Evolutionary conservation across 2,888 invertebrate genomes (phyloP), one percentile per base, ranked within the genome.

Genomic region (Ophion costatus): DNA sequence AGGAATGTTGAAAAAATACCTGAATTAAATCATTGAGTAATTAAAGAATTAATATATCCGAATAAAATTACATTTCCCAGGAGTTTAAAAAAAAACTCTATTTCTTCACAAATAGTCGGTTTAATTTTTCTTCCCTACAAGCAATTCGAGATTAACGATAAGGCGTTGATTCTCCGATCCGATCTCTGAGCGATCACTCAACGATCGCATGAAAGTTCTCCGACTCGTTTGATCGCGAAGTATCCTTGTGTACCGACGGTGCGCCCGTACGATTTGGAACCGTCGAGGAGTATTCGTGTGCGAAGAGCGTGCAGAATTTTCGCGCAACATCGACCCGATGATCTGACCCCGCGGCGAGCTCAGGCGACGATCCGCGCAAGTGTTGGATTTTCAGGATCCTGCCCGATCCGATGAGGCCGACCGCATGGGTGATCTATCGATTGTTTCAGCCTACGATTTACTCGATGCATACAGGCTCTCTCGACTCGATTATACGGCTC

Each of bases 241-340:
- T 75, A 67, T 70, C 51, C 67, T 78, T 86, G 87, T 88, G 71
- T 59, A 56, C 63, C 74, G 29, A 88, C 88, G 87, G 87, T 88
- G 84, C 82, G 74, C 73, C 78, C 78, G 86, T 86, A 56, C 70
- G 51, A 71, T 70, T 69, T 56, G 64, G 86, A 87, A 84, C 85
- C 83, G 86, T 84, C 87, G 88, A n/a, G 20, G 63, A 45, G 59
- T 61, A 73, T 88, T 89, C 88, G 86, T 89, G 87, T 87, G 89
- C 78, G 88, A 88, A 87, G 88, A 90, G 86, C 89, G 89, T 88
- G 90, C 89, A 89, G 89, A 90, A 90, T 89, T 88, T 84, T 89
- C 88, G 78, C 89, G 88, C 89, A 88, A 89, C 86, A 86, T 81
- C 88, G 90, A 91, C 88, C 89, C 85, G 88, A 87, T 79, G 87